Evolutionary conservation across 2,797 vertebrate species (phyloP), one percentile per base, ranked within the genome.

Genomic region (Brachyrhaphis roseni): DNA sequence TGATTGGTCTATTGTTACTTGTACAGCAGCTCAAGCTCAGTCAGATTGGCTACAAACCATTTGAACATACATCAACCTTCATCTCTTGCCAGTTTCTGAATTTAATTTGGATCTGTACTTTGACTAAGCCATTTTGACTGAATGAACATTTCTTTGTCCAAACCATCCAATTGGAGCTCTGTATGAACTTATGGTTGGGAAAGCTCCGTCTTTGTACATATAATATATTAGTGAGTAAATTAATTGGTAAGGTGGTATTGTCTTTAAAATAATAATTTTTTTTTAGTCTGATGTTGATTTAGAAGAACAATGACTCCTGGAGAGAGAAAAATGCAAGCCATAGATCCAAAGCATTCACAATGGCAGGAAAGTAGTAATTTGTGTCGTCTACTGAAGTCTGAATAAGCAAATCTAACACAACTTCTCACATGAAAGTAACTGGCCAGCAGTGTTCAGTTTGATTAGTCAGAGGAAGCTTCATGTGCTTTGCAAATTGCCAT

Each of bases 321-420:
- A 28, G 15, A 31, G 34, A 59, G 31, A 70, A 74, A 84, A 79
- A 66, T 66, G 74, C 20, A 8, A 74, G 36, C 20, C 47, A 74
- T 39, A 4, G 10, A 39, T 16, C 36, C n/a, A 74, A 74, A 20
- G 23, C 34, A 6, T 26, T 26, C 31, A 46, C 59, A 59, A 53
- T 39, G 34, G 55, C 46, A 79, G 82, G 75, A 86, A 80, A 87
- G 81, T 79, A 78, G 41, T 80, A 79, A 31, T 78, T 45, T 74
- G 47, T 70, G 78, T 55, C 49, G 57, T 73, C 81, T 31, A 77
- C 31, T 72, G 79, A 85, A 86, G 79, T 77, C 82, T 72, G 77
- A 91, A 84, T 78, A 59, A 87, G 90, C 78, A 80, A 77, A 84
- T 88, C 79, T 86, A 87, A 89, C 86, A 87, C 70, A 82, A 68